Conservation (phyloP, 2,113 vertebrate genomes). For the Madoqua kirkii region DNA sequence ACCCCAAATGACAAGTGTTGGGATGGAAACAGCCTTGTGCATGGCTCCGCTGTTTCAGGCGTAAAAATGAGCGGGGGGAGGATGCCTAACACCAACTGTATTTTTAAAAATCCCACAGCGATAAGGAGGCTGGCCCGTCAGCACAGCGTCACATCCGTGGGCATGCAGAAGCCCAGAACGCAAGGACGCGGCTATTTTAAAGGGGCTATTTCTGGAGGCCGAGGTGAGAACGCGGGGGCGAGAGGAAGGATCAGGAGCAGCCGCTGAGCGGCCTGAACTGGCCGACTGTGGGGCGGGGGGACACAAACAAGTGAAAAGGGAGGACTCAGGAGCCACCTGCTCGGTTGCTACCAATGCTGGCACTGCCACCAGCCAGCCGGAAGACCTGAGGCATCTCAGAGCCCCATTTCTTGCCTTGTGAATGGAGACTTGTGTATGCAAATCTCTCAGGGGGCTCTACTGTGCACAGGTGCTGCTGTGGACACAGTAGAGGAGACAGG, state of each 20-base stretch:
- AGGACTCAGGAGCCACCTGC: background rate
- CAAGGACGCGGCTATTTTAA: constrained; percentile 47
- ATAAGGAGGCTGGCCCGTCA: background rate
- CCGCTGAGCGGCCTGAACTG: background rate
- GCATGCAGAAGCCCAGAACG: constrained; percentile 36
- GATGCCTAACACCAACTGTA: background rate
- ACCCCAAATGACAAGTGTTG: background rate
- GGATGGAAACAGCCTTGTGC: background rate
- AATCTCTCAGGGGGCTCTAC: background rate
- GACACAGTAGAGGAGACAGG: fast-evolving
- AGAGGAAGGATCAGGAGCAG: background rate
- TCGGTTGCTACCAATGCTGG: background rate
- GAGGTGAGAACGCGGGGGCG: constrained; percentile 55
- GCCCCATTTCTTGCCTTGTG: background rate
- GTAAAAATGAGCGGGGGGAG: background rate
- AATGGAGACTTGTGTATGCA: background rate
- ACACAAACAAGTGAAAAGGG: background rate
- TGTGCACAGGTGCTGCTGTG: background rate
- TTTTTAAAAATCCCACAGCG: constrained; percentile 35
- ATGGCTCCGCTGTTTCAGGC: background rate
- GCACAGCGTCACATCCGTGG: constrained; percentile 38
- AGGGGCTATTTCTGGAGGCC: constrained; percentile 67
- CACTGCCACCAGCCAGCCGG: background rate
- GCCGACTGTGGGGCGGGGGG: background rate
- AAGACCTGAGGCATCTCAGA: background rate